Conservation (phyloP, 2,797 vertebrate species). For the Acanthis flammea region DNA sequence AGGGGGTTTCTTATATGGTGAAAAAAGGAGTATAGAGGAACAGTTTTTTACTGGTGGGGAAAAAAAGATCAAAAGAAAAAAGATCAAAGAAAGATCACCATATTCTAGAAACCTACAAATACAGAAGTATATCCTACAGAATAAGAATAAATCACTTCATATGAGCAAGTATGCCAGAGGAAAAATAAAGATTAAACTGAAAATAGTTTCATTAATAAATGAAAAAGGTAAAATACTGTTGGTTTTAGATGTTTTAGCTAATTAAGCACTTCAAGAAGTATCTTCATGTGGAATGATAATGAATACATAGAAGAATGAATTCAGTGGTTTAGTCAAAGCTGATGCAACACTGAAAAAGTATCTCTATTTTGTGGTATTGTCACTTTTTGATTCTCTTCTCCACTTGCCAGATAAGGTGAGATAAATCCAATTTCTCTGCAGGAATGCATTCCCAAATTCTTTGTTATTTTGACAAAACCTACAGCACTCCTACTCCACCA, state of each 20-base stretch:
- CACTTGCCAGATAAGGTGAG: neutral
- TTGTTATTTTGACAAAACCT: neutral
- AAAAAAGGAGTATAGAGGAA: neutral
- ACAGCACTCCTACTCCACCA: fast-evolving
- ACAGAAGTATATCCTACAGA: neutral
- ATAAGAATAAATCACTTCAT: neutral
- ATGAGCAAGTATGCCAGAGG: neutral
- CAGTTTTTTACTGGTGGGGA: neutral
- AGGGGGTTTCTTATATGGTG: neutral
- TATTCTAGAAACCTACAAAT: constrained; percentile 8
- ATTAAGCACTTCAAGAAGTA: neutral
- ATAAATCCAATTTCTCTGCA: neutral
- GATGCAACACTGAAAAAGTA: neutral
- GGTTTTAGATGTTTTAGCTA: neutral
- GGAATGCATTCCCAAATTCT: neutral
- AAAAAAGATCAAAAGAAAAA: constrained; percentile 13
- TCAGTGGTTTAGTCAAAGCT: neutral
- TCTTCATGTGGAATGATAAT: neutral
- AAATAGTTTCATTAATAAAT: constrained; percentile 1
- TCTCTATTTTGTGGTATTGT: neutral
- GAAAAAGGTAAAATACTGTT: neutral
- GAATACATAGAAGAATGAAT: neutral
- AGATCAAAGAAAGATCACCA: constrained; percentile 19
- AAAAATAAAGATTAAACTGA: neutral
- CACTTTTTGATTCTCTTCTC: neutral